Evolutionary conservation across 1,140 invertebrate genomes (phyloP).

Genomic region (Drosophila triauraria): DNA sequence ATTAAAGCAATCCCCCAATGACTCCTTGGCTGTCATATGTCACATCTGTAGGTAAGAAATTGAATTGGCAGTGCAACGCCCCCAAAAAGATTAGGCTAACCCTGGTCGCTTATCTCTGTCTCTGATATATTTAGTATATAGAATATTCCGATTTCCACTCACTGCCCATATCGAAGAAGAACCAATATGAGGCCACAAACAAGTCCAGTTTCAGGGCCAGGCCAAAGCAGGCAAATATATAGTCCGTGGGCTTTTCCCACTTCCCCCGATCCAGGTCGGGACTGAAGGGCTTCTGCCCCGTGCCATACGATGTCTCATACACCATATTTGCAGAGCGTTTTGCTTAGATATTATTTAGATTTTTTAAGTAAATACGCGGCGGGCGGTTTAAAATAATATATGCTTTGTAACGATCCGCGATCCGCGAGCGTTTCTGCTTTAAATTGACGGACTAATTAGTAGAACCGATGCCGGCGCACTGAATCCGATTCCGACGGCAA

Average conservation of each 20-base stretch:
- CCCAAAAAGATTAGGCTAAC: constrained; percentile 35
- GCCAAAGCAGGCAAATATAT: constrained; percentile 66
- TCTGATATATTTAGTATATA: not conserved
- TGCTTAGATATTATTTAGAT: not conserved
- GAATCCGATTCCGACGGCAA: constrained; percentile 39
- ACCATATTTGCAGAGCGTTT: constrained; percentile 48
- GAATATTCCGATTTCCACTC: constrained; percentile 28
- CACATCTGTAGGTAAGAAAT: not conserved
- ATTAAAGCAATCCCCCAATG: constrained; percentile 5
- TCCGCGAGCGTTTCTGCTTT: constrained; percentile 48
- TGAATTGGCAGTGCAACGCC: constrained; percentile 15
- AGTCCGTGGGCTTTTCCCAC: constrained; percentile 75
- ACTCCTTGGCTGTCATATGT: not conserved
- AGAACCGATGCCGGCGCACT: constrained; percentile 68
- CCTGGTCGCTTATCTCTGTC: not conserved
- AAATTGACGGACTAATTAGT: constrained; percentile 77
- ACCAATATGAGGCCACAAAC: constrained; percentile 58
- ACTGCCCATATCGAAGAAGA: constrained; percentile 68
- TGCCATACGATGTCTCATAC: constrained; percentile 76
- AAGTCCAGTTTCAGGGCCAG: constrained; percentile 70
- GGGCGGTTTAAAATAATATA: constrained; percentile 10
- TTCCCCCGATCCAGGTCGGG: constrained; percentile 71
- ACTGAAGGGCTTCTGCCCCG: constrained; percentile 66
- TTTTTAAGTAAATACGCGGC: not conserved
- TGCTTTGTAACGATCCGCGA: constrained; percentile 33